A percentile compares a stretch with the other conserved stretches of the same genome.
phyloP scores from a whole-genome alignment of 2,888 invertebrate genomes.

The Alviniconcha strummeri region DNA sequence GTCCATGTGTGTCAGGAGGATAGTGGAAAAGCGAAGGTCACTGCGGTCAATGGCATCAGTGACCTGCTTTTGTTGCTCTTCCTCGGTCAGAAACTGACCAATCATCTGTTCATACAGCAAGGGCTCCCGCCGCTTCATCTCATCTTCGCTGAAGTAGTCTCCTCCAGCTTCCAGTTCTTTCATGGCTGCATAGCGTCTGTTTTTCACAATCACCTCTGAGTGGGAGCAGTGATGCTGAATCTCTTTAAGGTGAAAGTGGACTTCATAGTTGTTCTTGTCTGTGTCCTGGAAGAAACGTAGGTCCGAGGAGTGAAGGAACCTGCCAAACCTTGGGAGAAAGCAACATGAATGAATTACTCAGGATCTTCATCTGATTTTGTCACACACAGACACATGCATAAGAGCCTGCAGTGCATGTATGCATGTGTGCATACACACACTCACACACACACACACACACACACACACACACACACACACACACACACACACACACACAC shows the following conservation, averaged over 20 bases:
- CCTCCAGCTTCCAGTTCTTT: constrained; percentile 82
- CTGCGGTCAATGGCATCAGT: constrained; percentile 55
- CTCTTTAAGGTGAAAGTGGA: constrained; percentile 80
- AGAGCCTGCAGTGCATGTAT: too few species aligned
- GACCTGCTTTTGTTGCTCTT: constrained; percentile 80
- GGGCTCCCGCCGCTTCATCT: constrained; percentile 95
- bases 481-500: too few species aligned
- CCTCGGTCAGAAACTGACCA: constrained; percentile 87
- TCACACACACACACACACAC: too few species aligned
- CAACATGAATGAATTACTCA: not conserved
- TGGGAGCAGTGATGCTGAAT: constrained; percentile 54
- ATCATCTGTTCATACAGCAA: constrained; percentile 91
- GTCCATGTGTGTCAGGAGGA: constrained; percentile 88
- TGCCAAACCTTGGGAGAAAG: constrained; percentile 21
- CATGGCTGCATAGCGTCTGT: constrained; percentile 88
- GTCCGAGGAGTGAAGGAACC: constrained; percentile 81
- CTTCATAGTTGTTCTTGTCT: constrained; percentile 76
- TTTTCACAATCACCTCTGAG: constrained; percentile 76
- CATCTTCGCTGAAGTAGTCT: constrained; percentile 90
- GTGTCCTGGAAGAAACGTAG: constrained; percentile 79
- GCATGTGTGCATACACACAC: too few species aligned
- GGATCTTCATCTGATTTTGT: too few species aligned
- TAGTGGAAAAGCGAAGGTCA: constrained; percentile 79
- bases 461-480: too few species aligned
- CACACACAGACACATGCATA: too few species aligned